Conservation (phyloP, 2,797 vertebrate genomes). For the Prunella strophiata region DNA sequence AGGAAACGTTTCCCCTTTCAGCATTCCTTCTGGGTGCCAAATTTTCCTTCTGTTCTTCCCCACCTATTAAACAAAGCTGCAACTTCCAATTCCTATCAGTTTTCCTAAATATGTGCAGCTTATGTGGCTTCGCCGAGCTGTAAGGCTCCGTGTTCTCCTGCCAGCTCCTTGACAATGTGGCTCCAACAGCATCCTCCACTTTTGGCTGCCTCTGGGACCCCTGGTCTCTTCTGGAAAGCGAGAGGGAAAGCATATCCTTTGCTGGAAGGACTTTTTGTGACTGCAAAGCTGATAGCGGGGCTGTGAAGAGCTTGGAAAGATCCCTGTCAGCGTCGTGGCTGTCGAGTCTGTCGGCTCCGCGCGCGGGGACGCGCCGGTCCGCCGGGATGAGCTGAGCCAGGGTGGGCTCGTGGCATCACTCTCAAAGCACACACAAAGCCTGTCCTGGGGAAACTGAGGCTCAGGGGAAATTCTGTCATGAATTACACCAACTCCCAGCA, state of each 20-base stretch:
- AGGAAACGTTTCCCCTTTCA: conserved; percentile 65
- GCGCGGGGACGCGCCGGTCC: neutral
- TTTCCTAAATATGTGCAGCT: conserved; percentile 71
- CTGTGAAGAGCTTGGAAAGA: conserved; percentile 53
- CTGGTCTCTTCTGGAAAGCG: conserved; percentile 63
- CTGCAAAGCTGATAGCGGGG: neutral
- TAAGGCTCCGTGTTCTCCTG: conserved; percentile 60
- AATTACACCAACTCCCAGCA: neutral
- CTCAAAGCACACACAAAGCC: neutral
- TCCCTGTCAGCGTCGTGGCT: neutral
- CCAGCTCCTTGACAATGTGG: conserved; percentile 69
- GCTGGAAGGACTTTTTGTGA: conserved; percentile 63
- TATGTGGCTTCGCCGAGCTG: conserved; percentile 60
- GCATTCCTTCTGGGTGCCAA: conserved; percentile 68
- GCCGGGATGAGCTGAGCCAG: fast-evolving
- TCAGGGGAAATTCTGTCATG: fast-evolving
- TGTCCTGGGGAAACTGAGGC: neutral
- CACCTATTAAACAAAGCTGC: conserved; percentile 71
- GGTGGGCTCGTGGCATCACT: neutral
- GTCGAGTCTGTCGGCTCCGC: neutral
- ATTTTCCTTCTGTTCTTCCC: conserved; percentile 70
- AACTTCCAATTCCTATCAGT: conserved; percentile 72
- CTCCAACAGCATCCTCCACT: conserved; percentile 70
- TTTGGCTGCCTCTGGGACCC: conserved; percentile 64
- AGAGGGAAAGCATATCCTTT: conserved; percentile 52